Conservation (phyloP, 2,888 invertebrate genomes). For the Hesperia comma region DNA sequence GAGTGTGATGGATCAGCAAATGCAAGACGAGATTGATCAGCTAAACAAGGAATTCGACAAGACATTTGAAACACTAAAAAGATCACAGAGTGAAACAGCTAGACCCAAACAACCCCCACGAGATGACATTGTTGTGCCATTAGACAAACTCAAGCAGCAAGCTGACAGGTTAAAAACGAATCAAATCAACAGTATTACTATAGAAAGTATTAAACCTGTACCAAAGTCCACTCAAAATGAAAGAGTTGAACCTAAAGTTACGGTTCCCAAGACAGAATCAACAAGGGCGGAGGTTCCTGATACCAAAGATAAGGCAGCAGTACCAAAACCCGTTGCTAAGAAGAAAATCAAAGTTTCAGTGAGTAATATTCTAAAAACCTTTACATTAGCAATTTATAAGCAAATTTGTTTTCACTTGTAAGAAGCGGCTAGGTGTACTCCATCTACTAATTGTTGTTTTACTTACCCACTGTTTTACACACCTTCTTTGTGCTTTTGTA, state of each 20-base stretch:
- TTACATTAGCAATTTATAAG: not conserved
- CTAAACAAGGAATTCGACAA: slow-evolving; percentile 74
- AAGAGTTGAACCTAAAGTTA: slow-evolving; percentile 2
- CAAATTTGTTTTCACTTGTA: no score
- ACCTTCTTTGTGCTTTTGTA: no score
- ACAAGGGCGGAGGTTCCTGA: slow-evolving; percentile 1
- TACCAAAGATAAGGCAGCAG: slow-evolving; percentile 31
- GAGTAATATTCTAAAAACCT: slow-evolving; percentile 47
- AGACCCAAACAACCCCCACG: slow-evolving; percentile 24
- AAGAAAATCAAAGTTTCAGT: slow-evolving; percentile 73
- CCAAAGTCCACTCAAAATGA: not conserved
- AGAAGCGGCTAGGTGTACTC: no score
- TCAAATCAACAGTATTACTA: slow-evolving; percentile 13
- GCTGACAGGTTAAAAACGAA: slow-evolving; percentile 37
- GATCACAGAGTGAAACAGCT: slow-evolving; percentile 47
- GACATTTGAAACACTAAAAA: slow-evolving; percentile 70
- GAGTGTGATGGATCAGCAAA: slow-evolving; percentile 60
- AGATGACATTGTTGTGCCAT: slow-evolving; percentile 49
- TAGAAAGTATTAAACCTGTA: slow-evolving; percentile 10
- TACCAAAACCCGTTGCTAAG: slow-evolving; percentile 69
- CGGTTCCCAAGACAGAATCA: not conserved
- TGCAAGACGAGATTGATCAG: slow-evolving; percentile 70
- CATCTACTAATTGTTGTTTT: no score
- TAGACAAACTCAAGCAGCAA: slow-evolving; percentile 43
- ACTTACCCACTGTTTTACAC: no score